Conservation (phyloP, 1,140 invertebrate genomes). For the Zaprionus davidi region DNA sequence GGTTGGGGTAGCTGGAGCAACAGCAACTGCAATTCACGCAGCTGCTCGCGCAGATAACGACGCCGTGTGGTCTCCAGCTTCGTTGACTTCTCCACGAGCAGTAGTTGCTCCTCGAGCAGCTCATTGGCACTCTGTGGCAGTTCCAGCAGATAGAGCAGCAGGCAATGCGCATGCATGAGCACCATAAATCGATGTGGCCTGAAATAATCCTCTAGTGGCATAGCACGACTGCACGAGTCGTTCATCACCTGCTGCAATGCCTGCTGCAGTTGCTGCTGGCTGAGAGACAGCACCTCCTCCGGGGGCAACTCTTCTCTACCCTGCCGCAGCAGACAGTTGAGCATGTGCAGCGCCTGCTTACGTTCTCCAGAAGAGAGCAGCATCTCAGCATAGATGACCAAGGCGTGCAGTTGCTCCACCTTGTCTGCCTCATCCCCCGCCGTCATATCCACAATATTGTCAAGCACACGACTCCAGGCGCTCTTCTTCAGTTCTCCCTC, state of each 20-base stretch:
- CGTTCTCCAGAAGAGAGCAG: constrained; percentile 22
- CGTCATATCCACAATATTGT: constrained; percentile 67
- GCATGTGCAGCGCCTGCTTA: constrained; percentile 33
- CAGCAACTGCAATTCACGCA: constrained; percentile 83
- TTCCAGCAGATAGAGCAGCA: constrained; percentile 74
- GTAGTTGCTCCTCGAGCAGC: constrained; percentile 70
- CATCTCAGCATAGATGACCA: constrained; percentile 65
- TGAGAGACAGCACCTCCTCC: not conserved
- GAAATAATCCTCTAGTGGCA: constrained; percentile 62
- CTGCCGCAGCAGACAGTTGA: constrained; percentile 23
- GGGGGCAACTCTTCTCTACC: too few species aligned
- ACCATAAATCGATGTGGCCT: constrained; percentile 33
- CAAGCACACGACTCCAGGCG: constrained; percentile 76
- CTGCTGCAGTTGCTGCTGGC: not conserved
- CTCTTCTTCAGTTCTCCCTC: constrained; percentile 80
- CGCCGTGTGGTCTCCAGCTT: constrained; percentile 26
- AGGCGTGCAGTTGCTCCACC: constrained; percentile 50
- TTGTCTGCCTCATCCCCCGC: not conserved
- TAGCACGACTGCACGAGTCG: not conserved
- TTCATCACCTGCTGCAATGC: not conserved
- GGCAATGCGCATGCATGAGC: constrained; percentile 20
- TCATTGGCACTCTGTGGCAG: constrained; percentile 65
- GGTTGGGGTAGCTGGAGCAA: constrained; percentile 82
- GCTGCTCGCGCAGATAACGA: constrained; percentile 82
- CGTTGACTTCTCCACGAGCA: constrained; percentile 10